Evolutionary conservation across 2,113 vertebrate genomes (phyloP).

Genomic region (Turnix velox): DNA sequence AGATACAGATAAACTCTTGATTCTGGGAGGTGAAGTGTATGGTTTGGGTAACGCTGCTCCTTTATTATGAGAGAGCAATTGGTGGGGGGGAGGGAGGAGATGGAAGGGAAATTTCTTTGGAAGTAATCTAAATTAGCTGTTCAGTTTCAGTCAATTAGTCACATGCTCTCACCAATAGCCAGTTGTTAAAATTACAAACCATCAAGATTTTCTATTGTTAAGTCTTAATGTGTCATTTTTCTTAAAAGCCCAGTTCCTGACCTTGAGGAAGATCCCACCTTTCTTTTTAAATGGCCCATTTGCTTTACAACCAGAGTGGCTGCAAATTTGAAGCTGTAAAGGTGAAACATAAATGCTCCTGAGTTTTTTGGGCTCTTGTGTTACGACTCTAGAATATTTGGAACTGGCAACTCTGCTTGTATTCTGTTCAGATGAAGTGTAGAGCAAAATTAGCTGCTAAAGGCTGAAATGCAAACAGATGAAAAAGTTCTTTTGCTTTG

Average conservation of each 20-base stretch:
- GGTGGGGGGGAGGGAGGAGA: not conserved
- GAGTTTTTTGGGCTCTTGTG: not conserved
- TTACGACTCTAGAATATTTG: not conserved
- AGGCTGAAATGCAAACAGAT: not conserved
- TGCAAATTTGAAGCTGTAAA: not conserved
- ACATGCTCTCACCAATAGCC: not conserved
- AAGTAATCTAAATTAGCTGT: constrained; percentile 1
- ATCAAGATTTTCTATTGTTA: not conserved
- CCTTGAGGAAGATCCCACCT: not conserved
- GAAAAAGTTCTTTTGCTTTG: not conserved
- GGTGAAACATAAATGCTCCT: not conserved
- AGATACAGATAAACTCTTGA: constrained; percentile 63
- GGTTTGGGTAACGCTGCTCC: constrained; percentile 69
- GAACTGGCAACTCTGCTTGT: not conserved
- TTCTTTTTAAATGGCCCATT: not conserved
- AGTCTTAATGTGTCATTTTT: not conserved
- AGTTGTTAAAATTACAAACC: not conserved
- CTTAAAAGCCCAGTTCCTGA: not conserved
- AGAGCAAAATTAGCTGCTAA: not conserved
- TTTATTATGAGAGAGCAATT: not conserved
- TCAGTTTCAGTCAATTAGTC: not conserved
- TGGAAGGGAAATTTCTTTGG: not conserved
- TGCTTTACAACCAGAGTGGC: too few relatives aligned
- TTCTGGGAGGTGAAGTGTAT: constrained; percentile 54
- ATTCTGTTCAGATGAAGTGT: not conserved